phyloP scores from a whole-genome alignment of 2,888 invertebrate species.

The Heliconius charithonia region DNA sequence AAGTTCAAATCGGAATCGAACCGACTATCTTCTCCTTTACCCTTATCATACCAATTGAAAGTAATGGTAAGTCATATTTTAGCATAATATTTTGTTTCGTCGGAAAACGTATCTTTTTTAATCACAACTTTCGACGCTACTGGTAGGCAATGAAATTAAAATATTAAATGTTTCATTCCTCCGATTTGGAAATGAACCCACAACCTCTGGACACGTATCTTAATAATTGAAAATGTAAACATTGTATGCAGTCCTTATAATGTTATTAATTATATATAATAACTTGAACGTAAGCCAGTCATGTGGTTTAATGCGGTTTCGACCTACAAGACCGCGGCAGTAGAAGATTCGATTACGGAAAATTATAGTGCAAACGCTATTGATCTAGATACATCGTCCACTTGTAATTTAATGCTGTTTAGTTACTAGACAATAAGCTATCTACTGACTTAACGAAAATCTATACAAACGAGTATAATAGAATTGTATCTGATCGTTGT shows the following conservation, averaged over 20 bases:
- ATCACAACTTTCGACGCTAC: no score
- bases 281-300: neutral
- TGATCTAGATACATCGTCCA: neutral
- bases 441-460: no score
- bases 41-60: no score
- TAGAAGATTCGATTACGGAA: constrained; percentile 3
- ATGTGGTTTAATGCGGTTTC: neutral
- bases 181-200: neutral
- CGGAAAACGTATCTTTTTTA: no score
- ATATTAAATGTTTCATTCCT: neutral
- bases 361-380: neutral
- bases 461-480: no score
- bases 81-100: no score
- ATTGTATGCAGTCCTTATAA: neutral
- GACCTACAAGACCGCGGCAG: neutral
- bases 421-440: neutral
- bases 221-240: no score
- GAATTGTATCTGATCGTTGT: no score
- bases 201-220: neutral
- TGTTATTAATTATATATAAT: neutral
- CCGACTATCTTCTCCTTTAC: no score
- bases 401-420: neutral
- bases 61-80: no score
- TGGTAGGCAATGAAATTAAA: neutral
- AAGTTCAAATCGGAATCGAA: no score